Percentiles rank a stretch among this genome's conserved stretches.
phyloP scores from a whole-genome alignment of 2,797 vertebrate genomes.

The Lepidocolaptes lacrymiger region DNA sequence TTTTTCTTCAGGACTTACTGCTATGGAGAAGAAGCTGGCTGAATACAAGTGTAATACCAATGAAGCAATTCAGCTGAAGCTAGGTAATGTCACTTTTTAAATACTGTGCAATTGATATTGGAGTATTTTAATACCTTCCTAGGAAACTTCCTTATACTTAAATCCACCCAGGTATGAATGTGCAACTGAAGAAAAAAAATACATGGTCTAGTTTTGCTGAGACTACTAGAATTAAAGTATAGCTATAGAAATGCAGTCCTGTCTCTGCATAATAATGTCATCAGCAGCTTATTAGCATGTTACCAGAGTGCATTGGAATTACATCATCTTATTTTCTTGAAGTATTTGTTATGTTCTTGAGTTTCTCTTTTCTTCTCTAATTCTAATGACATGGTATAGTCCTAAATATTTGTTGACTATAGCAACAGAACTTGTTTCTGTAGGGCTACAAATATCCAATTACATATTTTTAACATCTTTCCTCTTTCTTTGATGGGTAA shows the following conservation, averaged over 20 bases:
- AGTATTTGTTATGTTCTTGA: not conserved
- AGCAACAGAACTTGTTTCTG: not conserved
- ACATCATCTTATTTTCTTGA: not conserved
- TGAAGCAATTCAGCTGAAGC: conserved; percentile 93
- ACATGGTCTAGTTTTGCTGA: not conserved
- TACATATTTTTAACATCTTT: not conserved
- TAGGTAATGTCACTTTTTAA: conserved; percentile 80
- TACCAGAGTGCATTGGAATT: not conserved
- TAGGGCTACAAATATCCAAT: not conserved
- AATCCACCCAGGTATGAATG: not conserved
- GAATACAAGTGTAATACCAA: conserved; percentile 99
- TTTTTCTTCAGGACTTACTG: conserved; percentile 83
- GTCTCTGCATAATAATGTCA: not conserved
- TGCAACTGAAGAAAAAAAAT: not conserved
- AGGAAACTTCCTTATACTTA: not conserved
- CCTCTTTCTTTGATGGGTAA: not conserved
- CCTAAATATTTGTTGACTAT: not conserved
- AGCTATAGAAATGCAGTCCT: not conserved
- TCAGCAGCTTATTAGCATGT: not conserved
- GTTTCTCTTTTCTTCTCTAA: not conserved
- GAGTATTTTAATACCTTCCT: not conserved
- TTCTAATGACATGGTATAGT: not conserved
- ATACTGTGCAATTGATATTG: not conserved
- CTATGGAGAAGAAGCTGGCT: conserved; percentile 96
- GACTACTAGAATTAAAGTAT: not conserved